phyloP scores from a whole-genome alignment of 2,797 vertebrate genomes.

The Sebastes aleutianus region DNA sequence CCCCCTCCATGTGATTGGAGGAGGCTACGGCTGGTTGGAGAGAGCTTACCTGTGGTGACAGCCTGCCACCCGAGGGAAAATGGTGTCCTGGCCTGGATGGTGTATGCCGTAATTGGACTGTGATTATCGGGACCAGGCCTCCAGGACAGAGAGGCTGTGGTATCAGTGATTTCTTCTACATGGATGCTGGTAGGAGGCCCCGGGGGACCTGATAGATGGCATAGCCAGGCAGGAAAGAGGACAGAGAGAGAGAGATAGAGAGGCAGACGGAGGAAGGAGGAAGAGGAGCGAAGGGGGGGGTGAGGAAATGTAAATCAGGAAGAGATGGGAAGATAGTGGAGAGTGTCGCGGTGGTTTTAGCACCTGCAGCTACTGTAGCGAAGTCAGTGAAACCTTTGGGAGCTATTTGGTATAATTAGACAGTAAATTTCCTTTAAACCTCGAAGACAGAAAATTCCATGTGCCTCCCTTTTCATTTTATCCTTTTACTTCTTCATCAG shows the following conservation, averaged over 20 bases:
- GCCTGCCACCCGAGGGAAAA: conserved; percentile 99
- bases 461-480: conserved; percentile 27
- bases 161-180: conserved; percentile 94
- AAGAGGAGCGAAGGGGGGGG: background rate
- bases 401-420: conserved; percentile 73
- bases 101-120: conserved; percentile 94
- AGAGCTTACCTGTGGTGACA: conserved; percentile 92
- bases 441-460: conserved; percentile 34
- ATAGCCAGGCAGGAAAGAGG: conserved; percentile 48
- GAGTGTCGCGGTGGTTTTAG: conserved; percentile 32
- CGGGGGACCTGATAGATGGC: conserved; percentile 88
- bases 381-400: conserved; percentile 63
- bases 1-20: conserved; percentile 55
- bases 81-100: conserved; percentile 94
- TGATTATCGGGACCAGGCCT: conserved; percentile 96
- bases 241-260: conserved; percentile 37
- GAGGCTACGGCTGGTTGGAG: conserved; percentile 71
- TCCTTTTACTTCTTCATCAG: conserved; percentile 29
- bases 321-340: conserved; percentile 45
- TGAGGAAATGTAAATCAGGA: conserved; percentile 61
- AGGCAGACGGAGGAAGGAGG: conserved; percentile 12
- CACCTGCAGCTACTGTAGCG: conserved; percentile 59
- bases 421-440: conserved; percentile 55
- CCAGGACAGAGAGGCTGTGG: conserved; percentile 95
- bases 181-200: conserved; percentile 92